These are phyloP conservation scores for Cyclargus thomasi DNA, from an alignment of 1,140 invertebrate species.

Conservation along the genomic window DNA sequence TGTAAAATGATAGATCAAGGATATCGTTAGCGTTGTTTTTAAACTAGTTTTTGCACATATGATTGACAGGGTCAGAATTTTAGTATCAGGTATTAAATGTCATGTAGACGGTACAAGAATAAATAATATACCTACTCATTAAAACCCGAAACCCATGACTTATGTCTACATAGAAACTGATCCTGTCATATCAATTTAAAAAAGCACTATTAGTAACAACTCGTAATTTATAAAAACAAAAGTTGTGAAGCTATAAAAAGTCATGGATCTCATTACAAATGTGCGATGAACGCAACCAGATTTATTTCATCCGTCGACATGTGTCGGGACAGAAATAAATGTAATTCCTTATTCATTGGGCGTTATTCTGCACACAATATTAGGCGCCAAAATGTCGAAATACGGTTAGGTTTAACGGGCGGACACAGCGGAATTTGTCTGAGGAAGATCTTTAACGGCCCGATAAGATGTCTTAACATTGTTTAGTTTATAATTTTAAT, in stretches of 20 bases:
- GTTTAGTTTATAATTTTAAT: too few species aligned
- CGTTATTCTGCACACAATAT: not conserved
- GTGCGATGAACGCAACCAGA: conserved; percentile 7
- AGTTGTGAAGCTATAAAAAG: not conserved
- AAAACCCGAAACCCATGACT: not conserved
- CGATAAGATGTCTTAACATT: not conserved
- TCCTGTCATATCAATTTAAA: too few species aligned
- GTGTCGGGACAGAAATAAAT: conserved; percentile 7
- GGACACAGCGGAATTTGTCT: too few species aligned
- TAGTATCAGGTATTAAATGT: not conserved
- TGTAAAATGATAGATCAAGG: not conserved
- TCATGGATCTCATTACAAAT: conserved; percentile 4
- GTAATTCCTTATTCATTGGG: conserved; percentile 12
- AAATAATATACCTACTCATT: not conserved
- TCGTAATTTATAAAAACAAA: not conserved
- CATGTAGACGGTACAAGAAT: not conserved
- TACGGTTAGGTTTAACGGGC: conserved; percentile 6
- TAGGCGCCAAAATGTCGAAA: conserved; percentile 7
- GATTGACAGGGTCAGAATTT: not conserved
- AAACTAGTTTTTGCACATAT: not conserved
- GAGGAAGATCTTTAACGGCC: not conserved
- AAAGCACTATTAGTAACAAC: not conserved
- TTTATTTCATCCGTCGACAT: conserved; percentile 12
- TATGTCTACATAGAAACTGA: too few species aligned
- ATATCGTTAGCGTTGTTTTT: not conserved